phyloP scores from a whole-genome alignment of 2,113 vertebrate genomes.

The Xerus inauris region DNA sequence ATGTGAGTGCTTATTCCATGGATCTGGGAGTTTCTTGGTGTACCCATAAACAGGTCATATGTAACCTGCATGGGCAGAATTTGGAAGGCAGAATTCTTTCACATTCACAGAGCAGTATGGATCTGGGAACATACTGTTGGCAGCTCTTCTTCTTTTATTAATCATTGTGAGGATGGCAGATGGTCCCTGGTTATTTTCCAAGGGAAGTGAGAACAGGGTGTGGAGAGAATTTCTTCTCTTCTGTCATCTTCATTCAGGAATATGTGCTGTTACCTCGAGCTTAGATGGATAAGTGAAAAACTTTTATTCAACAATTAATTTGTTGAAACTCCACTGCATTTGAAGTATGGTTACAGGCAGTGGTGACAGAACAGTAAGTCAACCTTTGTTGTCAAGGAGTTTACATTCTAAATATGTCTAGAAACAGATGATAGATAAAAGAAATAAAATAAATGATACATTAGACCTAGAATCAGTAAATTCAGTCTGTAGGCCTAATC shows the following conservation, averaged over 20 bases:
- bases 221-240: not conserved
- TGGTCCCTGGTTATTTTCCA: constrained; percentile 63
- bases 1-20: not conserved
- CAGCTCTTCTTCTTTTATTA: constrained; percentile 54
- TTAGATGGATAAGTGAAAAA: not conserved
- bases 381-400: not conserved
- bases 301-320: not conserved
- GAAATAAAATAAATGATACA: not conserved
- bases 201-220: not conserved
- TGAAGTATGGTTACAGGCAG: not conserved
- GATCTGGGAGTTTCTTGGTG: not conserved
- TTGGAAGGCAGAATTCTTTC: constrained; percentile 50
- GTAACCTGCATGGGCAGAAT: constrained; percentile 19
- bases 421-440: not conserved
- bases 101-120: constrained; percentile 38
- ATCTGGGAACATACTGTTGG: constrained; percentile 52
- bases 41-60: not conserved
- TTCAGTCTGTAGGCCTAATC: not conserved
- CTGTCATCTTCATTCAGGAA: not conserved
- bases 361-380: not conserved
- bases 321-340: not conserved
- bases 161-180: constrained; percentile 65
- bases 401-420: not conserved
- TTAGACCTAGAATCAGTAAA: not conserved
- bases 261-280: not conserved